Conservation (phyloP, 2,113 vertebrate species). For the Sylvilagus bachmani region DNA sequence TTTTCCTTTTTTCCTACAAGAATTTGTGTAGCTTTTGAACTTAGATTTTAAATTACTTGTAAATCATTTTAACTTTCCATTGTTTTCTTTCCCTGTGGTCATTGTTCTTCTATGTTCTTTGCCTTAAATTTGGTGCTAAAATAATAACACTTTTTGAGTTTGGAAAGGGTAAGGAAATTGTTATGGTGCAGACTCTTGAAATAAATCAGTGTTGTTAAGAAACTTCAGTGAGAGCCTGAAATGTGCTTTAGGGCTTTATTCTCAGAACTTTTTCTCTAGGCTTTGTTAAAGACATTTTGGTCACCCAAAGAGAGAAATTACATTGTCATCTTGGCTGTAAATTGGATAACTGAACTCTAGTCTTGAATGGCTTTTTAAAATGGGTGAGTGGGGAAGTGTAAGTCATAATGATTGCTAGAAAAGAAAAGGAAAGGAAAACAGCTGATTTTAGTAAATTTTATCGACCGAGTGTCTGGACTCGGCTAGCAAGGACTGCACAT, state of each 20-base stretch:
- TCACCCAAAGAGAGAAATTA: constrained; percentile 17
- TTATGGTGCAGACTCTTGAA: not conserved
- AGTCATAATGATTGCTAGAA: not conserved
- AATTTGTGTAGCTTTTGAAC: constrained; percentile 33
- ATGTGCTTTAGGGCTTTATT: constrained; percentile 11
- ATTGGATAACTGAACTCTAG: not conserved
- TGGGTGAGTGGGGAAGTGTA: not conserved
- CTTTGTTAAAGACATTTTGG: not conserved
- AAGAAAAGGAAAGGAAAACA: not conserved
- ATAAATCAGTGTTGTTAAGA: not conserved
- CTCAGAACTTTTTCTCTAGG: constrained; percentile 29
- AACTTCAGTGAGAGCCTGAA: constrained; percentile 17
- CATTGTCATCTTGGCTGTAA: not conserved
- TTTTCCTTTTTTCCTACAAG: not conserved
- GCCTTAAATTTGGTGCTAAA: constrained; percentile 34
- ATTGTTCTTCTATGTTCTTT: constrained; percentile 24
- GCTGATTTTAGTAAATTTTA: not conserved
- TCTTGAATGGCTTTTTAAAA: not conserved
- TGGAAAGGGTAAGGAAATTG: constrained; percentile 46
- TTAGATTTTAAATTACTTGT: constrained; percentile 50
- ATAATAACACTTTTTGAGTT: constrained; percentile 29
- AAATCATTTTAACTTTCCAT: constrained; percentile 48
- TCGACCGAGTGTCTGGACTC: not conserved
- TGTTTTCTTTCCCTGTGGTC: constrained; percentile 18
- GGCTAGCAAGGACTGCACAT: not conserved